Base-by-base conservation (phyloP, 2,888 invertebrate species). In the Abrostola triplasia region DNA sequence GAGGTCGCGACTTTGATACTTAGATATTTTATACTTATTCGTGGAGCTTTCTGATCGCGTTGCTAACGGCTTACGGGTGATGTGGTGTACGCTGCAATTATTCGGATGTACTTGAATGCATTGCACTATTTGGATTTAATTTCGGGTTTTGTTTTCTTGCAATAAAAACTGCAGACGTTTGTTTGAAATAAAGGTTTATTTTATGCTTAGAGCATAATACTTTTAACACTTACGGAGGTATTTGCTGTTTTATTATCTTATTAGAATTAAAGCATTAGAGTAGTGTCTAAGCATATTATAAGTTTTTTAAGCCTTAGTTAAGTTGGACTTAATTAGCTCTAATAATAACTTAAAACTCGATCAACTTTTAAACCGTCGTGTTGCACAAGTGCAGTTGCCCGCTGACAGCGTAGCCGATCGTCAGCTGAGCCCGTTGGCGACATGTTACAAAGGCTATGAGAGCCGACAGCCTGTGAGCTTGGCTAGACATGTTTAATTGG, bases 1-100 rank as follows among this genome's bases (percentile, higher is more conserved):
- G 12, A 64, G 77, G 77, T 79, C 77, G 67, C 53, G 74, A 64
- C 80, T 73, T 59, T 63, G 53, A 64, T 64, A 60, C 77, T 56
- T 62, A 50, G 35, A 67, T 72, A 68, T 72, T 62, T 76, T 79
- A 72, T 65, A 59, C 63, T 68, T 59, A 64, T 63, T 59, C 59
- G 49, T 50, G 61, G 47, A 48, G 5, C 48, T 41, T 54, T 59
- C 59, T 67, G 58, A 54, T 63, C 49, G 51, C 37, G 52, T 58
- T 59, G 54, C 56, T 71, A 64, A 59, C 70, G 58, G 58, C n/a
- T 38, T 12, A 35, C 12, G 69, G 56, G 70, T n/a, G 7, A 36
- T 50, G 11, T 24, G 12, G 9, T 38, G 6, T 59, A 47, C n/a
- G 44, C 49, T 35, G 37, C 65, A 58, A 67, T 42, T 57, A 12